phyloP scores from a whole-genome alignment of 2,113 vertebrate species.

The Aplodontia rufa region DNA sequence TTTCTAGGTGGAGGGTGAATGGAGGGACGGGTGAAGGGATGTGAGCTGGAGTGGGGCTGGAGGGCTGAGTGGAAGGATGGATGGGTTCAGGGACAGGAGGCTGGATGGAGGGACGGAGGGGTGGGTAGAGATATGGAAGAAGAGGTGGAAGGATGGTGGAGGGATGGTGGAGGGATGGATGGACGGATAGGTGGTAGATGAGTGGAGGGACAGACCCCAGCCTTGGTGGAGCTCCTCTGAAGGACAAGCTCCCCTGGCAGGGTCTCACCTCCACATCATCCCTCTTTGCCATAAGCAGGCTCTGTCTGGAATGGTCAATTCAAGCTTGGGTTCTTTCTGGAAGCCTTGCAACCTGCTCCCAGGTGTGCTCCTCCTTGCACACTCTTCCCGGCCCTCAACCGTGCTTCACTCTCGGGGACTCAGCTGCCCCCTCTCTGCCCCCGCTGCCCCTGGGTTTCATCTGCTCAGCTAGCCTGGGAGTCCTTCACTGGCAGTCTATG shows the following conservation, averaged over 20 bases:
- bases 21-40: background rate
- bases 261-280: too few species aligned
- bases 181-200: background rate
- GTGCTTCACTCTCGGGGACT: rapidly evolving
- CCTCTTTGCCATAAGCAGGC: background rate
- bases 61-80: rapidly evolving
- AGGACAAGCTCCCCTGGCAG: background rate
- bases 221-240: background rate
- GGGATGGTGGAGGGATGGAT: too few species aligned
- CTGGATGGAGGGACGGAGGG: too few species aligned
- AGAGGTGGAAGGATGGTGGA: background rate
- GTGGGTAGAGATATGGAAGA: background rate
- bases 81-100: background rate
- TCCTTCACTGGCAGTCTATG: rapidly evolving
- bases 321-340: background rate
- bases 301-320: background rate
- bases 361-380: too few species aligned
- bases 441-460: background rate
- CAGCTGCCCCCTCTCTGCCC: too few species aligned
- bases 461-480: background rate
- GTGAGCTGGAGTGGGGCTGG: rapidly evolving
- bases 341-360: background rate
- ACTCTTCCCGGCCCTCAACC: background rate
- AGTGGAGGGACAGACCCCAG: background rate
- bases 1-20: background rate